phyloP scores from a whole-genome alignment of 1,140 invertebrate genomes.

The Bombus balteatus region DNA sequence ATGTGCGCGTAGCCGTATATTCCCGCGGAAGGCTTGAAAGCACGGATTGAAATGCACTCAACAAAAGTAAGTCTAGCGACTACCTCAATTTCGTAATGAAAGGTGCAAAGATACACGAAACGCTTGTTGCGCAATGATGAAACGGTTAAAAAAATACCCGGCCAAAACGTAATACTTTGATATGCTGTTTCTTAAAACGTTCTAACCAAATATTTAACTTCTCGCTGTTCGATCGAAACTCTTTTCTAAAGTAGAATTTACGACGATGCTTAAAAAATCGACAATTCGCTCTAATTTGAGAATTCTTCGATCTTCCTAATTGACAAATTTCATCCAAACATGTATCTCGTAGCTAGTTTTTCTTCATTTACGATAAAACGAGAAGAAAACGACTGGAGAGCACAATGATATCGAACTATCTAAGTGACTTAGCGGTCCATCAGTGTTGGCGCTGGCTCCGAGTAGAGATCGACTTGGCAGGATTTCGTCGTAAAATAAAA shows the following conservation, averaged over 20 bases:
- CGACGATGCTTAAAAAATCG: not conserved
- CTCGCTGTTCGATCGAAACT: not conserved
- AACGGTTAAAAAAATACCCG: not conserved
- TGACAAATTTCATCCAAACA: too few species aligned
- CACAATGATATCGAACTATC: not conserved
- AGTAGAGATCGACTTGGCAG: not conserved
- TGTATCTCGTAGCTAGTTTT: too few species aligned
- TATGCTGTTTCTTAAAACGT: not conserved
- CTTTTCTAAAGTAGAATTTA: not conserved
- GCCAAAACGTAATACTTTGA: not conserved
- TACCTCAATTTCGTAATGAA: not conserved
- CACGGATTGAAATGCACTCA: not conserved
- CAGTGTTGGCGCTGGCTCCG: constrained; percentile 6
- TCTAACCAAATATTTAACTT: not conserved
- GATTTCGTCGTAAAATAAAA: constrained; percentile 10
- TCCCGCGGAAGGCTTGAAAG: not conserved
- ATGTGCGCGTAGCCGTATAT: not conserved
- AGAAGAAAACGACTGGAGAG: not conserved
- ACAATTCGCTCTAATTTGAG: not conserved
- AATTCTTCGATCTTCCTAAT: too few species aligned
- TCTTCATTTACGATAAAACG: not conserved
- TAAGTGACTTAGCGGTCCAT: not conserved
- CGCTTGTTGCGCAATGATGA: not conserved
- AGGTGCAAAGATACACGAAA: not conserved
- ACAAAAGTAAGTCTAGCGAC: not conserved